Evolutionary conservation across 35 echinoderm and acorn worm species (phyloP).

Genomic region (Amphiura filiformis): DNA sequence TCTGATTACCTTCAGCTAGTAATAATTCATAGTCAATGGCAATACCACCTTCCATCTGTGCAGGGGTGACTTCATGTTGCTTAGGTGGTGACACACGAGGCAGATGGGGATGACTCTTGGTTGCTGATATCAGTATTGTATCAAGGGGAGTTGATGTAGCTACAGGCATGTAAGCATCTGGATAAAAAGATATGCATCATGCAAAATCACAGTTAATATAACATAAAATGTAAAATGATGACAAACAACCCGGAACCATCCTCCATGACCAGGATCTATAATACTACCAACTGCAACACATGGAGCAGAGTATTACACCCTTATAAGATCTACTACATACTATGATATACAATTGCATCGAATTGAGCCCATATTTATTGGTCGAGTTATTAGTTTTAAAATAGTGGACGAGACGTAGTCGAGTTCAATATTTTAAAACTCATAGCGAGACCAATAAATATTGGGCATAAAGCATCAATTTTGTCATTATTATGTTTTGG

Average conservation of each 20-base stretch:
- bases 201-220: neutral
- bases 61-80: neutral
- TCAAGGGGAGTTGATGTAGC: conserved; percentile 53
- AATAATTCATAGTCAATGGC: neutral
- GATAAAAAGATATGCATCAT: neutral
- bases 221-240: too few species aligned
- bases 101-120: neutral
- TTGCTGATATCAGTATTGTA: conserved; percentile 29
- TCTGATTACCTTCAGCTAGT: neutral
- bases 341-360: too few species aligned
- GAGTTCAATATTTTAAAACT: too few species aligned
- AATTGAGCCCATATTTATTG: too few species aligned
- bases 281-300: neutral
- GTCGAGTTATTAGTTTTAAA: too few species aligned
- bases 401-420: too few species aligned
- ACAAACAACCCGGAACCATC: too few species aligned
- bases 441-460: too few species aligned
- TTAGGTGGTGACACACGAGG: conserved; percentile 1
- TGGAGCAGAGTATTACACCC: too few species aligned
- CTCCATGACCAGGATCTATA: neutral
- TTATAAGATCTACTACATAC: too few species aligned
- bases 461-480: too few species aligned
- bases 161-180: conserved; percentile 19
- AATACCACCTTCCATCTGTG: neutral
- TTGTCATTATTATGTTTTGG: too few species aligned